Evolutionary conservation across 2,797 vertebrate genomes (phyloP), one percentile per base, ranked within the genome.

Genomic region (Sebastes vulpes): DNA sequence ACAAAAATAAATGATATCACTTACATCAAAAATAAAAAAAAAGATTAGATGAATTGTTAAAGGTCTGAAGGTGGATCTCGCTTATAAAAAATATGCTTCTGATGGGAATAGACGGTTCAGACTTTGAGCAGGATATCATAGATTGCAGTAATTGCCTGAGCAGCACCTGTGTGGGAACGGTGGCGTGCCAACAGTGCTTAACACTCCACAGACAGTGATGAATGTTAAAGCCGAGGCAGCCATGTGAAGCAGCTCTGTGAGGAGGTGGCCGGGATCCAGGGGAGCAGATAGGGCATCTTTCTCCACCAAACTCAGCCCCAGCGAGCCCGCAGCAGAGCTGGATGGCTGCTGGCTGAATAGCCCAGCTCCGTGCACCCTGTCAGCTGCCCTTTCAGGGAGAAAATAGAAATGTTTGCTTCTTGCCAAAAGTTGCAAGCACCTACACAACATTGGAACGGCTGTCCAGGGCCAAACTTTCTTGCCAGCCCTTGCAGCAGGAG

Each of bases 191-290:
- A 92, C 91, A 94, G 75, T 82, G 87, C 85, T 77, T 91, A 92
- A 65, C 59, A 58, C 32, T 83, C 85, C 76, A 77, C 85, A 91
- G 80, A 89, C 83, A 69, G 84, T 75, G 91, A 92, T 92, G 93
- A 90, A 91, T 95, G 90, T 95, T 84, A 91, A 92, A 88, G 46
- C 67, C n/a, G 54, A 78, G 56, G 67, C 86, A 69, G 66, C 50
- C 53, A 38, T 72, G 53, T 81, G 72, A 83, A 65, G 59, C 75
- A 29, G 69, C 67, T 77, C 72, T 59, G 65, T 70, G 61, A 71
- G 60, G 60, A 35, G 67, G 29, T 72, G 79, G 72, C 73, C 57
- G 14, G 52, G 52, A 61, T 77, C 65, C 78, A 82, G 42, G 58
- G 42, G 67, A 64, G 65, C 29, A 69, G 10, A 68, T 9, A 71